These are phyloP conservation scores for Bemisia tabaci DNA, from an alignment of 1,140 invertebrate genomes.

Conservation along the genomic window DNA sequence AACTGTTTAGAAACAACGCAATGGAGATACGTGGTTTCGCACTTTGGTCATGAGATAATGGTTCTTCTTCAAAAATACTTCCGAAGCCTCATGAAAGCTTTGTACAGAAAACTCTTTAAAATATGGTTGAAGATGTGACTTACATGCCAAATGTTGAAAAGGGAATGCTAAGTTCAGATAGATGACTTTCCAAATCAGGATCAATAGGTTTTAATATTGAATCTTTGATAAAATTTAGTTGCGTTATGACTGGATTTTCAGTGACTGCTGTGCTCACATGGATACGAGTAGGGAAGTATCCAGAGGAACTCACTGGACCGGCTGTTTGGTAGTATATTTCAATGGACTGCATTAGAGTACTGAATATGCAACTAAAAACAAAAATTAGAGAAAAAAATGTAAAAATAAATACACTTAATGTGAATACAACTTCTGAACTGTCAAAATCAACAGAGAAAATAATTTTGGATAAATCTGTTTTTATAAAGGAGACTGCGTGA, in stretches of 20 bases:
- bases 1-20: too few species aligned
- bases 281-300: slow-evolving; percentile 29
- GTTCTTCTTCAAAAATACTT: too few species aligned
- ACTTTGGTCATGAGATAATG: too few species aligned
- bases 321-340: slow-evolving; percentile 53
- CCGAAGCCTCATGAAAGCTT: too few species aligned
- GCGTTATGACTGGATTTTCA: slow-evolving; percentile 37
- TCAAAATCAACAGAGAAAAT: not conserved
- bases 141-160: slow-evolving; percentile 71
- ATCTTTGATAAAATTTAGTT: slow-evolving; percentile 50
- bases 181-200: slow-evolving; percentile 46
- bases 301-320: slow-evolving; percentile 34
- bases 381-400: slow-evolving; percentile 6
- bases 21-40: too few species aligned
- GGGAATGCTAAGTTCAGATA: slow-evolving; percentile 53
- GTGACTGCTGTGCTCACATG: slow-evolving; percentile 9
- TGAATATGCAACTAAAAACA: slow-evolving; percentile 49
- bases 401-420: not conserved
- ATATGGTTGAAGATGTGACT: too few species aligned
- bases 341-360: slow-evolving; percentile 52
- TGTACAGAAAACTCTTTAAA: too few species aligned
- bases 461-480: slow-evolving; percentile 3
- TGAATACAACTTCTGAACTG: slow-evolving; percentile 14
- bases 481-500: slow-evolving; percentile 33
- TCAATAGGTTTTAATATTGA: slow-evolving; percentile 49